These are phyloP conservation scores for Apis florea DNA, from an alignment of 1,140 invertebrate species.

Conservation along the genomic window DNA sequence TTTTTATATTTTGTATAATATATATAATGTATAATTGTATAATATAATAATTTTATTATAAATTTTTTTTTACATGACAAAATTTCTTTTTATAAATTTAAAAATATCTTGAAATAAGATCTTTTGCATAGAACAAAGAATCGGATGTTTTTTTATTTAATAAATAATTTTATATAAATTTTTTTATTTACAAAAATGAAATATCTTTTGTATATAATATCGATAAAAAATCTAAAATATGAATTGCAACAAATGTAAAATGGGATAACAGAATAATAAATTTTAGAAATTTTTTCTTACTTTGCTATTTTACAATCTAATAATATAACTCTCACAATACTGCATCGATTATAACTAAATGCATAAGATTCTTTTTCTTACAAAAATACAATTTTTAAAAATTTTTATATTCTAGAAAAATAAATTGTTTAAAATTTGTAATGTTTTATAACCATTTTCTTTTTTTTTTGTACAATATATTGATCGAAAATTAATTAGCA, in stretches of 20 bases:
- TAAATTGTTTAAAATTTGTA: not conserved
- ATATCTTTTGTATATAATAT: not conserved
- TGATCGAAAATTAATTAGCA: not conserved
- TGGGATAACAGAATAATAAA: not conserved
- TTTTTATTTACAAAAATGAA: no score
- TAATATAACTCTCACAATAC: conserved; percentile 40
- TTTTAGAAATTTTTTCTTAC: not conserved
- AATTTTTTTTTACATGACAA: not conserved
- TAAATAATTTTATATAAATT: not conserved
- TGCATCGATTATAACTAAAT: conserved; percentile 67
- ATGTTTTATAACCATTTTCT: not conserved
- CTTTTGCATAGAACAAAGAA: no score
- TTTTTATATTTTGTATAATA: not conserved
- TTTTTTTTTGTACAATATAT: not conserved
- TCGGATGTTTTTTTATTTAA: not conserved
- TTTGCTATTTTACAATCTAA: conserved; percentile 21
- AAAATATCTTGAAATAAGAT: not conserved
- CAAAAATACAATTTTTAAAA: not conserved
- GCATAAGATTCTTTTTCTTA: not conserved
- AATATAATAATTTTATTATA: not conserved
- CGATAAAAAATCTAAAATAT: not conserved
- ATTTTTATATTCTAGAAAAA: no score
- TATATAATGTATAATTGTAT: no score
- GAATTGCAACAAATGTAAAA: not conserved
- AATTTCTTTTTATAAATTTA: not conserved